phyloP scores from a whole-genome alignment of 2,888 invertebrate genomes.

The Homarus gammarus region DNA sequence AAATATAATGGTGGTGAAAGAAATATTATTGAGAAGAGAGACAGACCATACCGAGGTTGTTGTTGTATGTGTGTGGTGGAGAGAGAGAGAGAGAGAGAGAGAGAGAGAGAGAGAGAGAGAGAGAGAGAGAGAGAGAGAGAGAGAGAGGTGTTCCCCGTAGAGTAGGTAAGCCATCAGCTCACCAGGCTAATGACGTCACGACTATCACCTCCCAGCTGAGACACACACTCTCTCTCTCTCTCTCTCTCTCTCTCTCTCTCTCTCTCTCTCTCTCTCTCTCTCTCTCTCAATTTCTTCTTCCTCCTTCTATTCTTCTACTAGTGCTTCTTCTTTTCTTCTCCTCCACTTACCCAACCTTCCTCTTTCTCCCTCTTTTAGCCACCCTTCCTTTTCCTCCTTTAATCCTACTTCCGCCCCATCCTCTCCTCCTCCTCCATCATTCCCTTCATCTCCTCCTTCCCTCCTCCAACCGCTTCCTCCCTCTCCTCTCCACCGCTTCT shows the following conservation, averaged over 20 bases:
- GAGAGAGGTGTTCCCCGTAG: not conserved
- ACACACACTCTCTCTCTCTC: too few species aligned
- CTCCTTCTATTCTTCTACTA: not conserved
- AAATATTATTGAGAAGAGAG: too few species aligned
- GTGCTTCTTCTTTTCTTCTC: conserved; percentile 31
- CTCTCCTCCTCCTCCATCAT: conserved; percentile 2
- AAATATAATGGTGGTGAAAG: too few species aligned
- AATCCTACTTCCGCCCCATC: not conserved
- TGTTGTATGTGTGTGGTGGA: not conserved
- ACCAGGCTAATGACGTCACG: too few species aligned
- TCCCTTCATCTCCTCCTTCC: not conserved
- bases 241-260: too few species aligned
- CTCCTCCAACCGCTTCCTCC: not conserved
- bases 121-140: too few species aligned
- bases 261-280: too few species aligned
- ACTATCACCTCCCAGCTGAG: too few species aligned
- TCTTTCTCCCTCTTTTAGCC: conserved; percentile 34
- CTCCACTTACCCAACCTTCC: conserved; percentile 13
- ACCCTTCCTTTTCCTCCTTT: conserved; percentile 1
- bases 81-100: conserved; percentile 1
- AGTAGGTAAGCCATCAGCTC: too few species aligned
- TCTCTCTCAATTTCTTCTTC: not conserved
- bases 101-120: not conserved
- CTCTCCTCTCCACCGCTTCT: not conserved
- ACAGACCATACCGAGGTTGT: too few species aligned